Evolutionary conservation across 2,797 vertebrate genomes (phyloP).

Genomic region (Muraenolepis orangiensis): DNA sequence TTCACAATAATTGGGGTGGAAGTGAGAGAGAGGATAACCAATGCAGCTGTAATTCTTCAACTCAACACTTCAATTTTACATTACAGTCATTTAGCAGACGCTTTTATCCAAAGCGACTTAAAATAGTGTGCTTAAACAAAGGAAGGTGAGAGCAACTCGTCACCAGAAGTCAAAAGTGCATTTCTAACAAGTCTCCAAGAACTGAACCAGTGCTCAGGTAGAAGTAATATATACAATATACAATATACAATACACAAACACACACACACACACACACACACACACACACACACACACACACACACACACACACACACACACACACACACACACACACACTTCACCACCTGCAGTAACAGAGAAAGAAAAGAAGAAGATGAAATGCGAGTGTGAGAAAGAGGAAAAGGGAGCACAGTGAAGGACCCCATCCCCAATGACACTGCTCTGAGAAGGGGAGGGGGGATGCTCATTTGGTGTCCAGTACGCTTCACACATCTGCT

Average conservation of each 20-base stretch:
- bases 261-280: background rate
- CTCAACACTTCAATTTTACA: background rate
- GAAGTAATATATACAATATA: too few relatives aligned
- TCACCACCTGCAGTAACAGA: constrained; percentile 3
- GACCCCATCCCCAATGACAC: background rate
- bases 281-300: background rate
- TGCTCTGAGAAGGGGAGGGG: background rate
- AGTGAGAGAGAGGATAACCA: background rate
- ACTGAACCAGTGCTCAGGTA: too few relatives aligned
- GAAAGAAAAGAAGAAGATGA: background rate
- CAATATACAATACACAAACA: background rate
- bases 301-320: background rate
- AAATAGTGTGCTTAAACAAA: too few relatives aligned
- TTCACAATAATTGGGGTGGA: constrained; percentile 3
- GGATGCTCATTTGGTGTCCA: background rate
- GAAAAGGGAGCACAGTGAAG: background rate
- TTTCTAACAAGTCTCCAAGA: too few relatives aligned
- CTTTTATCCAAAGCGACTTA: too few relatives aligned
- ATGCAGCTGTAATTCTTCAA: background rate
- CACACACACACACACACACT: background rate
- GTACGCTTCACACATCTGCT: background rate
- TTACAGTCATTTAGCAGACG: too few relatives aligned
- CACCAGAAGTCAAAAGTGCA: too few relatives aligned
- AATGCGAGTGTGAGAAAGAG: background rate
- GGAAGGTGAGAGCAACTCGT: too few relatives aligned